Base-by-base conservation (phyloP, 2,797 vertebrate genomes). In the Rhynchonycteris naso region DNA sequence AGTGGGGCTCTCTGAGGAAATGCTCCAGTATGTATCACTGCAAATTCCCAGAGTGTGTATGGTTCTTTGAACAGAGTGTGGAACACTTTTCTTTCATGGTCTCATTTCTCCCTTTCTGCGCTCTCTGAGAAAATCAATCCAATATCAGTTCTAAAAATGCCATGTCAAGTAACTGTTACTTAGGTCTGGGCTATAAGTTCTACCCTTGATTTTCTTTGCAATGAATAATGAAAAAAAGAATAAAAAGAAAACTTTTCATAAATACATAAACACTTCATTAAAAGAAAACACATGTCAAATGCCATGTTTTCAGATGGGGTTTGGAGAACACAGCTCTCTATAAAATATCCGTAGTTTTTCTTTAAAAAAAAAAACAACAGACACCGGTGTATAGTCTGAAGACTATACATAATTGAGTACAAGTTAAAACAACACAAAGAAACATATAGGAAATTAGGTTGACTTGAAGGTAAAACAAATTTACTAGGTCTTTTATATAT, bases 381-480 rank as follows among this genome's bases (percentile, higher is more conserved):
- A 71, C 18, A 43, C 1, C 80, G 28, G 0, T 88, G 10, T 43
- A n/a, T 10, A 47, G 38, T 87, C 21, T 87, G 56, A 92, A 65
- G 30, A 65, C n/a, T n/a, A n/a, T n/a, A 43, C n/a, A 65, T 72
- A 87, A 75, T 35, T 63, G 58, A 87, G 87, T 76, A 58, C n/a
- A 22, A 72, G 43, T 58, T 65, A 33, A 91, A 89, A 75, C 63
- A 69, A 87, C 2, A 80, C 15, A 47, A 75, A 63, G 30, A 59
- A 71, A 87, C 3, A 43, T 14, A 83, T 7, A 90, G 28, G 47
- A 78, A 89, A 90, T 38, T 66, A 85, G 12, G 15, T 54, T 54
- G 22, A 87, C 16, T 52, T 71, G 61, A 91, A 95, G 66, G 28
- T 61, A 92, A 78, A 91, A 30, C 28, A 83, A 47, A 66, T 82